Percentiles rank a stretch among this genome's conserved stretches.
Conservation (phyloP, 2,113 vertebrate genomes). For the Ailurus styani region DNA sequence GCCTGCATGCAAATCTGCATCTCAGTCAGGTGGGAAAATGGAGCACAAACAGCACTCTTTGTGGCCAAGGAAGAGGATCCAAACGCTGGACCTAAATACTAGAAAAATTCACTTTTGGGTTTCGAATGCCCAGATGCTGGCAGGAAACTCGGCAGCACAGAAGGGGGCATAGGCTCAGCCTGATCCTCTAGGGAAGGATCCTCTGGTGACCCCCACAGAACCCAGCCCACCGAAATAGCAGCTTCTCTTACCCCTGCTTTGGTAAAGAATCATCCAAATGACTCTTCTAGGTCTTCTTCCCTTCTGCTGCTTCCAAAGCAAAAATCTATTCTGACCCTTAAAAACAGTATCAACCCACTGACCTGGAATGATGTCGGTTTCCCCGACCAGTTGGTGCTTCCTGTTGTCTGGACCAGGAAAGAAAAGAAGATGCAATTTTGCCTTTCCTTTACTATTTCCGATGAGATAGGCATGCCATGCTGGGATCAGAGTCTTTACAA, state of each 20-base stretch:
- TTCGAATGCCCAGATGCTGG: not conserved
- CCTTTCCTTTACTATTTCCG: not conserved
- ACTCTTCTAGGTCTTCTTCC: not conserved
- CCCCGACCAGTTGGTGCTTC: not conserved
- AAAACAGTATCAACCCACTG: too few relatives aligned
- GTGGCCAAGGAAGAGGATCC: not conserved
- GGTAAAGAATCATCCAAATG: not conserved
- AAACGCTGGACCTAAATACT: not conserved
- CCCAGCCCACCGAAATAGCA: not conserved
- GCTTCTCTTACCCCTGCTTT: not conserved
- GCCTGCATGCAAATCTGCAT: not conserved
- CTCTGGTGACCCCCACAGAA: not conserved
- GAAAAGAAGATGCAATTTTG: not conserved
- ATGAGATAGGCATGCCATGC: too few relatives aligned
- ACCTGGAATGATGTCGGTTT: not conserved
- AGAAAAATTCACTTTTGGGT: not conserved
- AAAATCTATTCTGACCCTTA: not conserved
- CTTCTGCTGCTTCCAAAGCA: not conserved
- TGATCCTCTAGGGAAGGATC: conserved; percentile 38
- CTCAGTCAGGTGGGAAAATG: not conserved
- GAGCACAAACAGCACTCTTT: not conserved
- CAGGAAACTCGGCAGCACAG: not conserved
- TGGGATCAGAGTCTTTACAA: not conserved
- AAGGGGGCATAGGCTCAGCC: not conserved
- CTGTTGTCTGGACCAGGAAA: not conserved